Evolutionary conservation across 1,140 invertebrate species (phyloP), one percentile per base, ranked within the genome.

Genomic region (Bombus affinis): DNA sequence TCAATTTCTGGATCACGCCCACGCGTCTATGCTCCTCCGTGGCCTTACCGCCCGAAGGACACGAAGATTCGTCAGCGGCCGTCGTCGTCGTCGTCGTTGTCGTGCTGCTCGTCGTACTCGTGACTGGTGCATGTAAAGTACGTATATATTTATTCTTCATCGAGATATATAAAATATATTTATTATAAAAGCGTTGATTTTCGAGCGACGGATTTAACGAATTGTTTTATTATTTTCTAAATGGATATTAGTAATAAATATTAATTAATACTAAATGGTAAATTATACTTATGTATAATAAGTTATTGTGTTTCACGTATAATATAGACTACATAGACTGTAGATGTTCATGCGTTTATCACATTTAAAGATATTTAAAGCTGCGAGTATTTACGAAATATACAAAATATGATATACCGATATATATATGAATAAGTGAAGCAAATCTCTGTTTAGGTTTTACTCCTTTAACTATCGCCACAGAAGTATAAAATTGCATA

Each of bases 1-100:
- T 95, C 65, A 95, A 71, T 65, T 93, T 95, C 65, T 93, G 90
- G 72, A 94, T 94, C 37, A 95, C 88, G 2, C 91, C 87, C 22
- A 80, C 90, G 59, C 86, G 87, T 1, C 87, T 86, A 10, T 76
- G 57, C 25, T 93, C 93, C 47, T 94, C 93, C 0, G 76, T 18
- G 22, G 39, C 6, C 57, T 81, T 92, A 15, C 2, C 42, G 8
- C 62, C 37, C 22, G 72, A 70, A 47, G 85, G 10, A 71, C 44
- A 80, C 1, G 66, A 39, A n/a, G 44, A 77, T 42, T 86, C 89
- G 0, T 90, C 81, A n/a, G 66, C 47, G 32, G 53, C 86, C 2
- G 47, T 28, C 28, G 76, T 3, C 35, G 59, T 68, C 18, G 47
- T 86, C 2, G 47, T 37, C 28, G 76, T 2, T 25, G 59, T 62